These are phyloP conservation scores for Lepilemur ruficaudatus DNA, from an alignment of 2,797 vertebrate genomes.

Conservation along the genomic window DNA sequence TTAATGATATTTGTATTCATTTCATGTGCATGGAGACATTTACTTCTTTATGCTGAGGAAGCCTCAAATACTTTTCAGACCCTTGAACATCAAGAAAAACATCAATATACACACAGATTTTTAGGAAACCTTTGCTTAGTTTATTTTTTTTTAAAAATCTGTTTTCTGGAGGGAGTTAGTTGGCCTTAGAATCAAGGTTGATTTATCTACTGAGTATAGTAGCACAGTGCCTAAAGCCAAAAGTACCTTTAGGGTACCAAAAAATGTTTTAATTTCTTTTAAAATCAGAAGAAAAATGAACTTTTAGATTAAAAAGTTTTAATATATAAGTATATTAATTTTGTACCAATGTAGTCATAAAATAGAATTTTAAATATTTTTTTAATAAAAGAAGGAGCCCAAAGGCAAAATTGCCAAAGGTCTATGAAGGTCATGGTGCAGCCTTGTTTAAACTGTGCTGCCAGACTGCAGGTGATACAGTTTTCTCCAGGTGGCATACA, in stretches of 20 bases:
- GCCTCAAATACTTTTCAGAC: background rate
- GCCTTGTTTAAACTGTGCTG: background rate
- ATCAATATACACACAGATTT: background rate
- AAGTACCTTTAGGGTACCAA: background rate
- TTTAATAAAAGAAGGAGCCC: background rate
- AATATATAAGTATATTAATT: background rate
- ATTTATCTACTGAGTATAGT: background rate
- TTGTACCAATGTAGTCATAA: background rate
- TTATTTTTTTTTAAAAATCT: background rate
- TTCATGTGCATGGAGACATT: background rate
- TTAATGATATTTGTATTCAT: background rate
- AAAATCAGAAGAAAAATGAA: background rate
- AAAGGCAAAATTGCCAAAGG: background rate
- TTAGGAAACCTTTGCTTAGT: background rate
- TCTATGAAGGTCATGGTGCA: background rate
- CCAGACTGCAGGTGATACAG: background rate
- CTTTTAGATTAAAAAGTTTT: background rate
- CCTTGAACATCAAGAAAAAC: background rate
- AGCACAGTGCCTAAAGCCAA: background rate
- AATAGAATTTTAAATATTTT: background rate
- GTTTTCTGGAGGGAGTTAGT: background rate
- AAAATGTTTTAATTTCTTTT: background rate
- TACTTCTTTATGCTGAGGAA: background rate
- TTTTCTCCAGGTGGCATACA: background rate
- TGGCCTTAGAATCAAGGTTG: background rate